Evolutionary conservation across 2,797 vertebrate species (phyloP).

Genomic region (Girardinus metallicus): DNA sequence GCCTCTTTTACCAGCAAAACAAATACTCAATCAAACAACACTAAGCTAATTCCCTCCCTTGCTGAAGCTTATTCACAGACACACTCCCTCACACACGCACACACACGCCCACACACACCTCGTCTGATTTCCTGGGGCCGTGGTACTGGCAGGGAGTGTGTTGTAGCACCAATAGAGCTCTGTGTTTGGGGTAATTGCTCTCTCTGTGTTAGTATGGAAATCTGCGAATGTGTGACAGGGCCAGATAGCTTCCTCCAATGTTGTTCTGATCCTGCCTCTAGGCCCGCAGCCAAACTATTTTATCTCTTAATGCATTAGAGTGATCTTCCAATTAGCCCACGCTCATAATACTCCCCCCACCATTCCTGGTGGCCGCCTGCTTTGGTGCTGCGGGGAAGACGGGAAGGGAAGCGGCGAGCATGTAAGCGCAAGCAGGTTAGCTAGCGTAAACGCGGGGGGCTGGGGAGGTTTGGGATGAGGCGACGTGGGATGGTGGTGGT

Average conservation of each 20-base stretch:
- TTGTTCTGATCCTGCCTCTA: constrained; percentile 98
- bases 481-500: constrained; percentile 32
- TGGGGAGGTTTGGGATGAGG: constrained; percentile 46
- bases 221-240: constrained; percentile 99
- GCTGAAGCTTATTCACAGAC: constrained; percentile 66
- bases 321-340: constrained; percentile 99
- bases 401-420: constrained; percentile 37
- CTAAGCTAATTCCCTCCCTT: constrained; percentile 82
- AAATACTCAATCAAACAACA: constrained; percentile 83
- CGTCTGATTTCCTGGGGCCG: constrained; percentile 80
- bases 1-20: constrained; percentile 75
- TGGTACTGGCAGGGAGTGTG: constrained; percentile 89
- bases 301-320: constrained; percentile 99
- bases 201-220: constrained; percentile 99
- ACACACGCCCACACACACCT: constrained; percentile 58
- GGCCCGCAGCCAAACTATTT: constrained; percentile 99
- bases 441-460: constrained; percentile 42
- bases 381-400: constrained; percentile 60
- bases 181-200: constrained; percentile 94
- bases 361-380: constrained; percentile 92
- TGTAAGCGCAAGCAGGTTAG: constrained; percentile 52
- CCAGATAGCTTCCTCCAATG: constrained; percentile 98
- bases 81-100: constrained; percentile 48
- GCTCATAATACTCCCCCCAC: constrained; percentile 97
- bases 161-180: constrained; percentile 93